Evolutionary conservation across 2,888 invertebrate genomes (phyloP), one percentile per base, ranked within the genome.

Genomic region (Brenthis ino): DNA sequence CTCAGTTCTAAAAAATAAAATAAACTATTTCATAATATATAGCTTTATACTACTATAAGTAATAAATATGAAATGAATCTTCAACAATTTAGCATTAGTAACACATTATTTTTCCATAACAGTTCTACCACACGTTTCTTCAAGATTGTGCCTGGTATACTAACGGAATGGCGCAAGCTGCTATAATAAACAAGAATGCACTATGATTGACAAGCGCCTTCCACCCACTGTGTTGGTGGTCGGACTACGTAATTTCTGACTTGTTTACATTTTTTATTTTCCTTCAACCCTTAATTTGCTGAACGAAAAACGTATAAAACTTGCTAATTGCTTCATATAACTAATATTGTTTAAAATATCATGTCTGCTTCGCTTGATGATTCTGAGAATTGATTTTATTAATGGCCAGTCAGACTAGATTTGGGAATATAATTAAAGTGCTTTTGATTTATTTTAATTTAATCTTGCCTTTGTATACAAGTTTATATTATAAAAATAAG

Each of bases 141-240:
- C 11, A 11, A 43, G 37, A 11, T 8, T 43, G 11, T 8, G 37
- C 37, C 11, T 43, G 37, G 37, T 43, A 43, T 43, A 37, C 37
- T 37, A 37, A 37, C 37, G 37, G 37, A 37, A 37, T 43, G 37
- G 33, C 6, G 37, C 11, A 43, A 43, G 37, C 37, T 43, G 37
- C 37, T 43, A 43, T 43, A 69, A 67, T 57, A 67, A 69, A 67
- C 67, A 68, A 69, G 65, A 65, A 58, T 56, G 50, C 61, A 80
- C 37, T 43, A 43, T 90, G 89, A 91, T 88, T 89, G 89, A 89
- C 89, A 88, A 80, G 82, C 79, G 61, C 73, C 77, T 77, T 83
- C 85, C 86, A 81, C 83, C 88, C 86, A 81, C 80, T 64, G 64
- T 79, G 85, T 79, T 80, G 87, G 89, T 89, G 89, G 89, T 81